These are phyloP conservation scores for Cinara cedri DNA, from an alignment of 2,888 invertebrate genomes.

Conservation along the genomic window DNA sequence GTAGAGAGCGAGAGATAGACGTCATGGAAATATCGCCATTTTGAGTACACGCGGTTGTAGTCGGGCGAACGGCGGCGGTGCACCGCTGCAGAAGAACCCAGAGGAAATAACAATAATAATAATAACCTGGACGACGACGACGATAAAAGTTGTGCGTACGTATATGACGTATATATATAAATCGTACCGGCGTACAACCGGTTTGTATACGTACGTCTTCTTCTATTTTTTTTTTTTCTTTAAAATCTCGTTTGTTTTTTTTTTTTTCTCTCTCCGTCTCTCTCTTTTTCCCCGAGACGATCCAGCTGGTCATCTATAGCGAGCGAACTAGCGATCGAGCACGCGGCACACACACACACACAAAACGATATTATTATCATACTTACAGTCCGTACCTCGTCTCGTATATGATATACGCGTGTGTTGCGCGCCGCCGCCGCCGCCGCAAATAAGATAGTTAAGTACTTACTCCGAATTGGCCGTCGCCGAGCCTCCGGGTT, in stretches of 20 bases:
- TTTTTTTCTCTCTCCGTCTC: too few species aligned
- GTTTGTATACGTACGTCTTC: conserved; percentile 52
- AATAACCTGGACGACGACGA: conserved; percentile 32
- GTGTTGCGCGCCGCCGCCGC: too few species aligned
- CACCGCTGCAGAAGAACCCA: too few species aligned
- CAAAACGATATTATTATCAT: too few species aligned
- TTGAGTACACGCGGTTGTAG: conserved; percentile 14
- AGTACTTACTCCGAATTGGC: too few species aligned
- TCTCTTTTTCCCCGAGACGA: conserved; percentile 34
- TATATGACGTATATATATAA: not conserved
- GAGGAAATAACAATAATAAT: conserved; percentile 39
- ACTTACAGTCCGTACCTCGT: too few species aligned
- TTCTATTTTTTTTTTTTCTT: not conserved
- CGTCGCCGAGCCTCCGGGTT: too few species aligned
- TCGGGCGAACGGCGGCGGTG: not conserved
- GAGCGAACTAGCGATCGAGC: not conserved
- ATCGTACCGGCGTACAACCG: conserved; percentile 31
- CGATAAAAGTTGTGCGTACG: conserved; percentile 39
- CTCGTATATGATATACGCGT: too few species aligned
- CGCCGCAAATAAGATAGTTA: too few species aligned
- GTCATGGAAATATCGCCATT: conserved; percentile 30
- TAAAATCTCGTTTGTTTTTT: too few species aligned
- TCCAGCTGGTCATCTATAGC: conserved; percentile 55
- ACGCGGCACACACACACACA: not conserved
- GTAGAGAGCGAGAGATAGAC: too few species aligned